phyloP scores from a whole-genome alignment of 2,888 invertebrate species.

The Apamea sordens region DNA sequence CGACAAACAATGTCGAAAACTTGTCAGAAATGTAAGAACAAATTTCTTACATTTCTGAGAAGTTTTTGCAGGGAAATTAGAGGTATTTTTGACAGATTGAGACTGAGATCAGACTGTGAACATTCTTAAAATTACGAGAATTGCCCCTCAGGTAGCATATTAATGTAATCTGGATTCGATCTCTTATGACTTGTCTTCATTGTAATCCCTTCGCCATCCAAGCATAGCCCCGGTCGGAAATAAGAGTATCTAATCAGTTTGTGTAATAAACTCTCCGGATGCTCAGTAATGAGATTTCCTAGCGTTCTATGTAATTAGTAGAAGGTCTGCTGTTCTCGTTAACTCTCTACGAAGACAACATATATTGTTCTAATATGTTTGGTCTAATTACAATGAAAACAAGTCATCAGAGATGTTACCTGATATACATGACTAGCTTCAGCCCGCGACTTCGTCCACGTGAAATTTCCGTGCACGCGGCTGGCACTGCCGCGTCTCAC shows the following conservation, averaged over 20 bases:
- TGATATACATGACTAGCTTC: too few relatives aligned
- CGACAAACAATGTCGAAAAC: too few relatives aligned
- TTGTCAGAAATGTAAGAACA: too few relatives aligned
- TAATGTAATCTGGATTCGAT: background rate
- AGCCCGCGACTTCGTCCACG: too few relatives aligned
- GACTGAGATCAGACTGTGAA: too few relatives aligned
- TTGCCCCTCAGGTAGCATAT: background rate
- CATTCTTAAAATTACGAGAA: too few relatives aligned
- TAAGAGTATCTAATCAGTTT: background rate
- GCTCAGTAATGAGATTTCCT: constrained; percentile 6
- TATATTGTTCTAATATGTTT: background rate
- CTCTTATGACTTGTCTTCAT: background rate
- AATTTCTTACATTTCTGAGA: too few relatives aligned
- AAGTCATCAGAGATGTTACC: background rate
- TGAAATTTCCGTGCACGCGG: too few relatives aligned
- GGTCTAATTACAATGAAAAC: background rate
- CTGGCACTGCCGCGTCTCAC: too few relatives aligned
- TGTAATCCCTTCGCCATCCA: background rate
- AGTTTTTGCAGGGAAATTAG: too few relatives aligned
- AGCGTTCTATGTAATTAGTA: background rate
- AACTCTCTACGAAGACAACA: background rate
- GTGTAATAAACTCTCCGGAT: background rate
- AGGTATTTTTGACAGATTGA: too few relatives aligned
- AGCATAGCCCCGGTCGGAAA: background rate
- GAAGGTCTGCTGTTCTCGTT: background rate